A percentile compares a stretch with the other conserved stretches of the same genome.
Evolutionary conservation across 2,797 vertebrate species (phyloP).

Genomic region (Prionace glauca): DNA sequence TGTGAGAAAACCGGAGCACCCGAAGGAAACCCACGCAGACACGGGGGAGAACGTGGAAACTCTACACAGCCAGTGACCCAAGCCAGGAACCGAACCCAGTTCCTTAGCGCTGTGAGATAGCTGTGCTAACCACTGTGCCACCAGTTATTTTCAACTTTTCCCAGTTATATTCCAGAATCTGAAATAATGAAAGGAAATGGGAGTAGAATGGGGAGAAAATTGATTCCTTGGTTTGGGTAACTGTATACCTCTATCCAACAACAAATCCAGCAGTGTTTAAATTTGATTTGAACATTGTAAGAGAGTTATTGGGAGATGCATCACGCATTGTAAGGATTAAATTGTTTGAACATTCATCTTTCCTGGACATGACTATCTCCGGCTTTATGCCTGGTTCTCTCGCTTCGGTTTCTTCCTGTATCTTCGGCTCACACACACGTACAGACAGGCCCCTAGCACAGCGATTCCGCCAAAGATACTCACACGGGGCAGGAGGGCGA

Average conservation of each 20-base stretch:
- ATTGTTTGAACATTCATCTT: too few relatives aligned
- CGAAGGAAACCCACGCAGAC: too few relatives aligned
- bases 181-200: neutral
- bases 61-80: too few relatives aligned
- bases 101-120: too few relatives aligned
- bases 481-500: neutral
- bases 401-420: neutral
- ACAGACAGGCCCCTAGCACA: neutral
- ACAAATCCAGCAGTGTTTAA: neutral
- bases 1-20: too few relatives aligned
- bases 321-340: neutral
- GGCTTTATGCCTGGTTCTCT: too few relatives aligned
- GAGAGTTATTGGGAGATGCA: neutral
- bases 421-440: neutral
- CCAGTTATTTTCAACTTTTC: neutral
- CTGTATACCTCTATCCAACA: fast-evolving
- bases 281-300: neutral
- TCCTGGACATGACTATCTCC: too few relatives aligned
- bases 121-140: too few relatives aligned
- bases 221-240: neutral
- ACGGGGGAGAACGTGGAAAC: too few relatives aligned
- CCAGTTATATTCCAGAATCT: neutral
- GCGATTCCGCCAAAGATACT: neutral
- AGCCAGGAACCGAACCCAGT: too few relatives aligned
- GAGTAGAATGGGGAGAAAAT: neutral